Base-by-base conservation (phyloP, 2,797 vertebrate genomes). In the Periophthalmus magnuspinnatus region DNA sequence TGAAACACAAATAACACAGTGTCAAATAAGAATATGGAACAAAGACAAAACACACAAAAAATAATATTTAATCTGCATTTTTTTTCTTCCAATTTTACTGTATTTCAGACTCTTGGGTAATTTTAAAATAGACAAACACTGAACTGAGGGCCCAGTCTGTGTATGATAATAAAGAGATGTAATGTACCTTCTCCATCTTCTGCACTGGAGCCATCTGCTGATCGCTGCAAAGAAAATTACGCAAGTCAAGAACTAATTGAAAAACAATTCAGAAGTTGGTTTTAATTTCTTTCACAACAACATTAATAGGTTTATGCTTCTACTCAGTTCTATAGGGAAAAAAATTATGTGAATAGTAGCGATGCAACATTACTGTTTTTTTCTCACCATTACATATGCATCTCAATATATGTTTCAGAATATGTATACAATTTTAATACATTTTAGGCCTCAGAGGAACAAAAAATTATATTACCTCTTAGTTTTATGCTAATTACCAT, bases 191-290 rank as follows among this genome's bases (percentile, higher is more conserved):
- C 97, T 83, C 96, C 96, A 78, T 96, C 97, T 88, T 99, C 97
- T 56, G 97, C 97, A 90, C 97, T 99, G 68, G 97, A 98, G 78
- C 95, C 94, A 71, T 97, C 97, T 0, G 96, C 96, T 86, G 97
- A 96, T 90, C 97, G 95, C 97, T 99, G 92, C 59, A 79, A 11
- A 70, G 63, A 76, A 70, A 4, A 6, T 66, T 2, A 8, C 56
- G 56, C 0, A 66, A 3, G 4, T 56, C 6, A 74, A 59, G 58
- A 6, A 66, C 22, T 10, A 21, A 6, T 28, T 21, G 11, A 67
- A 14, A 10, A 24, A 5, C 61, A 11, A 48, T 45, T 68, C 24
- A 45, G 6, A 38, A 54, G 19, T 50, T 14, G 6, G 5, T 2
- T 34, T 56, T 5, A 52, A 63, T 56, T 72, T 32, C 55, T 16